Evolutionary conservation across 2,113 vertebrate genomes (phyloP).

Genomic region (Chaetura pelagica): DNA sequence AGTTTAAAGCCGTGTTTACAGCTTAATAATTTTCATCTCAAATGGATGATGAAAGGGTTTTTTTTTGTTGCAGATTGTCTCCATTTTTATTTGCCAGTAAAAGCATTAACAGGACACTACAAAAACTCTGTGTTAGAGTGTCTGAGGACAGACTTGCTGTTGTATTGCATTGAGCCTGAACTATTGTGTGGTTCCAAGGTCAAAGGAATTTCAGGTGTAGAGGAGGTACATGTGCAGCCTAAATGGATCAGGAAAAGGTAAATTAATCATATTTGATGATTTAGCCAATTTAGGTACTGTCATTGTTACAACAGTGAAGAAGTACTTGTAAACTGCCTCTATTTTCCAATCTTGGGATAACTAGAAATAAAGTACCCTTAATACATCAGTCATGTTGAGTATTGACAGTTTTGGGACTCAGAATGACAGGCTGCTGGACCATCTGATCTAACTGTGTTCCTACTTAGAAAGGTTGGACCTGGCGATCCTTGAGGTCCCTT

Average conservation of each 20-base stretch:
- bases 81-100: constrained; percentile 23
- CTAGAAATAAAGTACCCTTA: background rate
- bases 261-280: background rate
- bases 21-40: constrained; percentile 22
- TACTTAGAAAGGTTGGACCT: no score
- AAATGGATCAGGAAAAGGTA: background rate
- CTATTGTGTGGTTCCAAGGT: background rate
- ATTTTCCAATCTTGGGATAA: background rate
- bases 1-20: constrained; percentile 36
- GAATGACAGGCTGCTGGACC: no score
- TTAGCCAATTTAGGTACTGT: background rate
- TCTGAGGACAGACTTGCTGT: background rate
- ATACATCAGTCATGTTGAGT: background rate
- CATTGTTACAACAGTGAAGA: background rate
- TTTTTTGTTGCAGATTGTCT: constrained; percentile 29
- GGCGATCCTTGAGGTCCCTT: no score
- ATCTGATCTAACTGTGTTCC: no score
- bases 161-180: background rate
- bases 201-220: background rate
- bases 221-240: background rate
- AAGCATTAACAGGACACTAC: background rate
- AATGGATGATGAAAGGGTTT: background rate
- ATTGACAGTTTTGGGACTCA: no score
- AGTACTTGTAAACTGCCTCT: accelerated
- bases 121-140: background rate